Base-by-base conservation (phyloP, 2,113 vertebrate genomes). In the Chaetops frenatus region DNA sequence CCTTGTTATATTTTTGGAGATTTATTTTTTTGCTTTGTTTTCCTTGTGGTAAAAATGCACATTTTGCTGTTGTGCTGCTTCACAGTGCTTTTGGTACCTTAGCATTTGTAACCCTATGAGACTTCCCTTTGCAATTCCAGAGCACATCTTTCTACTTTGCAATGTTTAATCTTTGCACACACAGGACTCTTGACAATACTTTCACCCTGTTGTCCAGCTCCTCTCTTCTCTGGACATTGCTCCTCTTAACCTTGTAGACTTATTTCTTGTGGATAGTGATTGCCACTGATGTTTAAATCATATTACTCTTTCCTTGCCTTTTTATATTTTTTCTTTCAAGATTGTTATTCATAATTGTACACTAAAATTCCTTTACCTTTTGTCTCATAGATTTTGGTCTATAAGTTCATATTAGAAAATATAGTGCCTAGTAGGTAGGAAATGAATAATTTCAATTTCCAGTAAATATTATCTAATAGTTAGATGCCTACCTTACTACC, bases 1-100 rank as follows among this genome's bases (percentile, higher is more conserved):
- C 1, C 2, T 4, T 31, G 8, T 13, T 20, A 21, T 9, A 7
- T 67, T 61, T 78, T 40, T 24, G 0, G 10, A 35, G 3, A 4
- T 19, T 76, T 79, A n/a, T 83, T 57, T 2, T 38, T 77, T 81
- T 40, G 4, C 13, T 86, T 54, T 74, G 6, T 29, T 80, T 82
- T 74, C 36, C 71, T 57, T 13, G 3, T 51, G 21, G 33, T 54
- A 56, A 42, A 65, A 74, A n/a, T 24, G 14, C n/a, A 62, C 9
- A 15, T 88, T 80, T 88, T 93, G 10, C 35, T 58, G 10, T 48
- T 78, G 35, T 0, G 1, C 23, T 36, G 4, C 69, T 66, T 14
- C 29, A 51, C 7, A 18, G n/a, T 25, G 20, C 12, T 69, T 88
- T 60, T 51, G 36, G 24, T 77, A 11, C 33, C 20, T 83, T 80